These are phyloP conservation scores for Caenorhabditis sp. DNA, from an alignment of 2,888 invertebrate genomes.

Conservation along the genomic window DNA sequence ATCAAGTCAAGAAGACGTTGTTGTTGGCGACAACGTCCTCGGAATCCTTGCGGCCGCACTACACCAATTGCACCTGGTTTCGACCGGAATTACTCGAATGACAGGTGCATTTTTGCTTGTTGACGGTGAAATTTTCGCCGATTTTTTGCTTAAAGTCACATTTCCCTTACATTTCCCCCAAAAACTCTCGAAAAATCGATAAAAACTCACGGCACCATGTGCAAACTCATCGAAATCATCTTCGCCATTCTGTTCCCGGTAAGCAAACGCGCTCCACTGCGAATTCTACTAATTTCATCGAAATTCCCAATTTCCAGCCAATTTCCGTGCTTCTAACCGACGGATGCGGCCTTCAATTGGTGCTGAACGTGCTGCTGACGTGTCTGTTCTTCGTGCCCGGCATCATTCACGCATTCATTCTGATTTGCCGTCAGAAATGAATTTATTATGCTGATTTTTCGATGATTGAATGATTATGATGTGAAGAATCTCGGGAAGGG, in stretches of 20 bases:
- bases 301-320: constrained; percentile 43
- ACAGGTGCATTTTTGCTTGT: background rate
- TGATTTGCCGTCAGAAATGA: constrained; percentile 45
- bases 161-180: too few relatives aligned
- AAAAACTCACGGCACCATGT: too few relatives aligned
- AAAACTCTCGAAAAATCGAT: background rate
- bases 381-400: constrained; percentile 60
- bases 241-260: constrained; percentile 51
- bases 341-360: constrained; percentile 40
- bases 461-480: background rate
- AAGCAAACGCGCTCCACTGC: background rate
- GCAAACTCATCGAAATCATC: constrained; percentile 29
- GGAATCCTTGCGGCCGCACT: constrained; percentile 32
- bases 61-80: constrained; percentile 62
- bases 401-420: constrained; percentile 46
- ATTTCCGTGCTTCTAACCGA: constrained; percentile 41
- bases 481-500: too few relatives aligned
- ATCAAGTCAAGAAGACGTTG: constrained; percentile 60
- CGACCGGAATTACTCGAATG: constrained; percentile 48
- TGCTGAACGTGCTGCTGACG: constrained; percentile 49
- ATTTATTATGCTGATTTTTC: constrained; percentile 10
- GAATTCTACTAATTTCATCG: background rate
- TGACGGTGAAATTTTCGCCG: too few relatives aligned
- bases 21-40: constrained; percentile 45
- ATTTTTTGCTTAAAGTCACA: too few relatives aligned